Evolutionary conservation across 2,888 invertebrate genomes (phyloP), one percentile per base, ranked within the genome.

Genomic region (Nomada hirtipes): DNA sequence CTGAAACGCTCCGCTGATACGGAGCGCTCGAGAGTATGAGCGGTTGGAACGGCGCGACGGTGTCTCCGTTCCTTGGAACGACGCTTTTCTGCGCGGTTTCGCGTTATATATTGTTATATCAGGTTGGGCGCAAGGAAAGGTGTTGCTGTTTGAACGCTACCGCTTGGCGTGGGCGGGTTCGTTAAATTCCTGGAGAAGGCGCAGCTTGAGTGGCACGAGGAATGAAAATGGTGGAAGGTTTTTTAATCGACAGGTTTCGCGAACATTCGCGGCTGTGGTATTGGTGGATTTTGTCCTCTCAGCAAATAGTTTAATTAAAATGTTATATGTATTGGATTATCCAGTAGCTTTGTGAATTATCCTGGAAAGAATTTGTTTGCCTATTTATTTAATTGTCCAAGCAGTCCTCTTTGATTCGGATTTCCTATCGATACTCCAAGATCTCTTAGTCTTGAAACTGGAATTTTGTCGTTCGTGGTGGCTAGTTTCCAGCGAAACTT

Each of bases 1-100:
- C 78, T 72, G 75, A 87, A 87, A 67, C 76, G 80, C 36, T 13
- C 60, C 52, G 59, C 11, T 74, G 74, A 71, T 73, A 70, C 61
- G 26, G 11, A 70, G 20, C 52, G 36, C 60, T 15, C 64, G 20
- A 13, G 55, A 59, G 72, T 68, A 78, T 11, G 52, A 69, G 18
- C 75, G 68, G 2, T 72, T 76, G 75, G 52, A 80, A 82, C 36
- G 36, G 36, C 36, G 36, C 36, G 36, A 80, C 75, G 57, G 82
- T 67, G 82, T 73, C 47, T 61, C 65, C 59, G 69, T 60, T 59
- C 61, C 74, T 70, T 52, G 55, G 75, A 74, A 74, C 71, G 57
- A 50, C 63, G 55, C 20, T 18, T 15, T 63, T 29, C 67, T 7
- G 23, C 23, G 20, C 44, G 36, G 20, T 29, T 26, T 4, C 2